Conservation (phyloP, 2,888 invertebrate species). For the Ophraella communa region DNA sequence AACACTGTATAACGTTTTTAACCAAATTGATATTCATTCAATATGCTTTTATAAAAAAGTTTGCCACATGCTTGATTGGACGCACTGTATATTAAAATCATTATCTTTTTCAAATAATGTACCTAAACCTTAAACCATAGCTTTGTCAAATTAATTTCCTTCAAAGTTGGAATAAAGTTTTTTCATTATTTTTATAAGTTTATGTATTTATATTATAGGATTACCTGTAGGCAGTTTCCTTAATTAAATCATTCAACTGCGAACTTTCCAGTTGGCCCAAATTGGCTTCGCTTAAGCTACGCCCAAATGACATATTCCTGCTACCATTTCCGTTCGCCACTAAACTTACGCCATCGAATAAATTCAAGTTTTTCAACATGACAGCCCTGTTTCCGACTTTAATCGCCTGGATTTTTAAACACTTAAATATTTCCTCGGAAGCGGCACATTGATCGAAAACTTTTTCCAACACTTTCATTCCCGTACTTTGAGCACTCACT, state of each 20-base stretch:
- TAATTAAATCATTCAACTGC: conserved; percentile 67
- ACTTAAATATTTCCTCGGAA: conserved; percentile 71
- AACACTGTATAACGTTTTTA: too few species aligned
- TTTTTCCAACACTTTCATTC: conserved; percentile 47
- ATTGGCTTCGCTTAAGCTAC: conserved; percentile 58
- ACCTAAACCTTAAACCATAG: too few species aligned
- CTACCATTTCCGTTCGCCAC: conserved; percentile 57
- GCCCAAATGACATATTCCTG: conserved; percentile 31
- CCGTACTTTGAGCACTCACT: conserved; percentile 12
- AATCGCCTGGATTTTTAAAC: conserved; percentile 74
- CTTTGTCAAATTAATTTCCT: too few species aligned
- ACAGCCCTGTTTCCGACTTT: conserved; percentile 71
- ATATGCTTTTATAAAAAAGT: too few species aligned
- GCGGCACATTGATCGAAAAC: conserved; percentile 69
- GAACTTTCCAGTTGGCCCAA: conserved; percentile 67
- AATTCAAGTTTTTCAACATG: conserved; percentile 66
- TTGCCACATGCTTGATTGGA: too few species aligned
- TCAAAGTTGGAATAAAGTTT: too few species aligned
- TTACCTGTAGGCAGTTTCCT: conserved; percentile 61
- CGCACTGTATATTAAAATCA: too few species aligned
- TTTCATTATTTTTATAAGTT: too few species aligned
- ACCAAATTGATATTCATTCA: too few species aligned
- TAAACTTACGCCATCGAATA: conserved; percentile 69
- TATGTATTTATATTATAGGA: neutral
- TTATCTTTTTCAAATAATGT: too few species aligned